These are phyloP conservation scores for Prosopocoilus inquinatus DNA, from an alignment of 2,888 invertebrate genomes.

Conservation along the genomic window DNA sequence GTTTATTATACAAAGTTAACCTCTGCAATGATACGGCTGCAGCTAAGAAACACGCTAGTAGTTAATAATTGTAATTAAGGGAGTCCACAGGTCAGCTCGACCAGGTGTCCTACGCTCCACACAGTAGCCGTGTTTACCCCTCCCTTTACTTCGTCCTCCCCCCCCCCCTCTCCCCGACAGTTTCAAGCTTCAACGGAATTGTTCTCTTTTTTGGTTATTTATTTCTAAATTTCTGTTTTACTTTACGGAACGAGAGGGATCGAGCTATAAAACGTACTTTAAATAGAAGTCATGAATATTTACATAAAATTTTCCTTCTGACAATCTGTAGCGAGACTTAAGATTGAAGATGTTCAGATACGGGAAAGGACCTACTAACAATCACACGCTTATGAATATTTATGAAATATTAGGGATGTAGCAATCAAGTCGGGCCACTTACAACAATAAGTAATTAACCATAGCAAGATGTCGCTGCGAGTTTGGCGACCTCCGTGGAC, in stretches of 20 bases:
- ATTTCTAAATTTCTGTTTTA: slow-evolving; percentile 18
- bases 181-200: slow-evolving; percentile 31
- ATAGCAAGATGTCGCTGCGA: slow-evolving; percentile 45
- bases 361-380: slow-evolving; percentile 7
- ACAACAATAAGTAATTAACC: slow-evolving; percentile 48
- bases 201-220: slow-evolving; percentile 28
- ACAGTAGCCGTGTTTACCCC: slow-evolving; percentile 42
- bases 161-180: slow-evolving; percentile 32
- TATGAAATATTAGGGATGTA: slow-evolving; percentile 32
- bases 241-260: too few species aligned
- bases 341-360: slow-evolving; percentile 13
- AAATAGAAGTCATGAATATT: too few species aligned
- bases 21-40: slow-evolving; percentile 34
- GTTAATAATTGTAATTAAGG: slow-evolving; percentile 50
- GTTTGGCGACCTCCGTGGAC: slow-evolving; percentile 31
- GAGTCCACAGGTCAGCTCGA: slow-evolving; percentile 45
- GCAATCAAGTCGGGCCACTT: slow-evolving; percentile 37
- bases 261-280: too few species aligned
- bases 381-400: slow-evolving; percentile 38
- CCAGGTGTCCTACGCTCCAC: slow-evolving; percentile 45
- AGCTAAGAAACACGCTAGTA: slow-evolving; percentile 46
- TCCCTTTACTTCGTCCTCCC: slow-evolving; percentile 21
- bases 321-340: slow-evolving; percentile 1
- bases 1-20: slow-evolving; percentile 21
- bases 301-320: too few species aligned